Evolutionary conservation across 2,113 vertebrate species (phyloP), one percentile per base, ranked within the genome.

Genomic region (Psilopogon haemacephalus): DNA sequence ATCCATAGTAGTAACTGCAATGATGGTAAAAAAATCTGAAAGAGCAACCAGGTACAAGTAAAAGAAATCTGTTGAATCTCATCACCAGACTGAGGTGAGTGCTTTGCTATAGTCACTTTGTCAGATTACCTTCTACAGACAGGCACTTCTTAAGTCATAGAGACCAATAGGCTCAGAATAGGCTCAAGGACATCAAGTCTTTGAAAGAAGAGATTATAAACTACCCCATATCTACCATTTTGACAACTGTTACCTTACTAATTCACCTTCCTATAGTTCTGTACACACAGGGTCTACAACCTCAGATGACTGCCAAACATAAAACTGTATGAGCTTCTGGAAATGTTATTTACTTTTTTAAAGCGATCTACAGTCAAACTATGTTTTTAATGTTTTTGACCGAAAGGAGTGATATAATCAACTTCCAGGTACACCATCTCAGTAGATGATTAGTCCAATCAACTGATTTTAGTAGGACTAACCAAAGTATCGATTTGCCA

Each of bases 221-320:
- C 50, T 12, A 37, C 5, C n/a, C 19, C 40, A 84, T 10, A 6
- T n/a, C 46, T 63, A 44, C 4, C 11, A 1, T 32, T 21, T 65
- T 63, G 21, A 40, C 52, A 70, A 20, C 16, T 32, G 10, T 8
- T 50, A 21, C 56, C 19, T 69, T 9, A 8, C 6, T 21, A 50
- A 67, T 38, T 59, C 27, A 54, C 30, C 68, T 44, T 35, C 64
- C 38, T 0, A 2, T 18, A 55, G 18, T 35, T 28, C 7, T 32
- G 37, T 21, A 38, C 9, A 12, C 0, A 0, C 8, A 5, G 27
- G 54, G 28, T 13, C 72, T 35, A 9, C 44, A 35, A 2, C 9
- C 42, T 37, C 35, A 50, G 24, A 35, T 37, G 55, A n/a, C 32
- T 44, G 32, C 7, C 38, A 67, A 79, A 65, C 21, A 30, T n/a